Percentiles rank a stretch among this genome's conserved stretches.
These are phyloP conservation scores for Sterna hirundo DNA, from an alignment of 2,113 vertebrate genomes.

Conservation along the genomic window DNA sequence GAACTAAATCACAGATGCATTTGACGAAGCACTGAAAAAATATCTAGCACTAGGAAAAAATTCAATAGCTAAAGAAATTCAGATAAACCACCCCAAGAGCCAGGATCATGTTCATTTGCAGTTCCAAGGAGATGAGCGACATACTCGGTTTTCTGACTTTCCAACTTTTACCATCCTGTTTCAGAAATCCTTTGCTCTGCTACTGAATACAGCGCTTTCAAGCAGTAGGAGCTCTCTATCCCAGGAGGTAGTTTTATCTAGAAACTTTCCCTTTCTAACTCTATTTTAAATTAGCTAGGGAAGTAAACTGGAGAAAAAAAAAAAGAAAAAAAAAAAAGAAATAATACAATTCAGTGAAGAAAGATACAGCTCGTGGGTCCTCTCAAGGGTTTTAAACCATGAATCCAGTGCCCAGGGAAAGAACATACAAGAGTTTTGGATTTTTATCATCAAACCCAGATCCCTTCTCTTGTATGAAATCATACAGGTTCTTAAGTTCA, in stretches of 20 bases:
- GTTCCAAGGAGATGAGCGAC: not conserved
- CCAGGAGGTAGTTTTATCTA: not conserved
- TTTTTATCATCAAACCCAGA: not conserved
- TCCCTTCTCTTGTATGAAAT: not conserved
- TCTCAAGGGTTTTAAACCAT: not conserved
- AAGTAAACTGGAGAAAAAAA: not conserved
- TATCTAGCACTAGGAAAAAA: not conserved
- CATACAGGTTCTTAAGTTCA: not conserved
- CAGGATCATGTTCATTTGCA: not conserved
- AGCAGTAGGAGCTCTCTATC: not conserved
- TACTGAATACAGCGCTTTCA: not conserved
- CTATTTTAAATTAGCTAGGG: not conserved
- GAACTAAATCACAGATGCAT: not conserved
- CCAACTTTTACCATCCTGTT: not conserved
- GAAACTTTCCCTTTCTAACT: not conserved
- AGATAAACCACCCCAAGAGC: not conserved
- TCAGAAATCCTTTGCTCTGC: not conserved
- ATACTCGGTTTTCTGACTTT: not conserved
- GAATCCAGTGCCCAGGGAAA: not conserved
- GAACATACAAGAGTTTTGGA: not conserved
- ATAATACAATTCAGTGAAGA: not conserved
- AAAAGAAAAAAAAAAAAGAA: not conserved
- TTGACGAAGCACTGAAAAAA: not conserved
- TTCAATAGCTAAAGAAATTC: not conserved
- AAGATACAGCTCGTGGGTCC: not conserved